A percentile compares a stretch with the other conserved stretches of the same genome.
These are phyloP conservation scores for Pterophyllum scalare DNA, from an alignment of 2,113 vertebrate genomes.

Conservation along the genomic window DNA sequence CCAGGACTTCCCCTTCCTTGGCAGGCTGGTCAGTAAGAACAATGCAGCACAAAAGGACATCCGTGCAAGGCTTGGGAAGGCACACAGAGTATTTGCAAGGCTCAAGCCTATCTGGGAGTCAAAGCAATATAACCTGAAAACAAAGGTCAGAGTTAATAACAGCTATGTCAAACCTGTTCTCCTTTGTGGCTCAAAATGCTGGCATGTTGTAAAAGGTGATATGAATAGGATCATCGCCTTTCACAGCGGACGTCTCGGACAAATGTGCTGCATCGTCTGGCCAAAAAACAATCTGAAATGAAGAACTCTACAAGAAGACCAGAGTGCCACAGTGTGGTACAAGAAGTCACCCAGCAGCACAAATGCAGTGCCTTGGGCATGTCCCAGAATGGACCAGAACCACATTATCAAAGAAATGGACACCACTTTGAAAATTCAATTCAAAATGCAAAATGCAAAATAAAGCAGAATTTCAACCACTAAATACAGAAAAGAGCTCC, in stretches of 20 bases:
- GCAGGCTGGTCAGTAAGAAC: neutral
- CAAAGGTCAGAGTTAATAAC: conserved; percentile 9
- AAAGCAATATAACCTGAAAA: neutral
- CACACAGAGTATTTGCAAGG: neutral
- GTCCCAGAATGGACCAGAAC: neutral
- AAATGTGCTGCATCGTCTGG: neutral
- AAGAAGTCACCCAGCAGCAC: too few species aligned
- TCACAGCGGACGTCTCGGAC: neutral
- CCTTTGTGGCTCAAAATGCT: neutral
- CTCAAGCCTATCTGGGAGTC: neutral
- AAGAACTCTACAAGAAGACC: neutral
- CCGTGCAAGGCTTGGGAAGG: neutral
- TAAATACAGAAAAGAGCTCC: neutral
- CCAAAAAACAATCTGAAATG: neutral
- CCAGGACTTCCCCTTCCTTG: neutral
- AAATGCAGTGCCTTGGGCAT: neutral
- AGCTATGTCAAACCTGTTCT: neutral
- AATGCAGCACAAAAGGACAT: neutral
- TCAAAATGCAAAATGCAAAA: too few species aligned
- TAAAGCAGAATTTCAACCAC: neutral
- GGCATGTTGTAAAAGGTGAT: neutral
- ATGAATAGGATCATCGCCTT: neutral
- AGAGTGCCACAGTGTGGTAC: neutral
- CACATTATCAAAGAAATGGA: neutral
- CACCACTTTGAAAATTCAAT: neutral